Base-by-base conservation (phyloP, 2,113 vertebrate genomes). In the Ascaphus truei region DNA sequence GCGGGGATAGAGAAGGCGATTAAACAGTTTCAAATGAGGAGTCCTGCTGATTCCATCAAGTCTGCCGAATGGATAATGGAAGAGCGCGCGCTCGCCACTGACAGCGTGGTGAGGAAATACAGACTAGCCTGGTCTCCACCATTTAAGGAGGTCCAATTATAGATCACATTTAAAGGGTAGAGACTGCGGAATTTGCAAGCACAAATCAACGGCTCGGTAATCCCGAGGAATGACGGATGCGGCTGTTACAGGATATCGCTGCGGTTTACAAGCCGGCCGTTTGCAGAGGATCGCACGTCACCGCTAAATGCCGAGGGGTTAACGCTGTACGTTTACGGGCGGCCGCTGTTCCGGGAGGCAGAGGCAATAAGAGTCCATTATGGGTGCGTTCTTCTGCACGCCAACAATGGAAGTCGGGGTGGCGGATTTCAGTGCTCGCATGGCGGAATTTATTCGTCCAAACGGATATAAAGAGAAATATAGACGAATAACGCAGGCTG, bases 51-150 rank as follows among this genome's bases (percentile, higher is more conserved):
- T 96, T 92, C 96, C 93, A 95, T 95, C 94, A 96, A 96, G 93
- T 96, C 93, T 94, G 90, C 92, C 92, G 94, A 96, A 98, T 98
- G 91, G 84, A 87, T 98, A 97, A 98, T 96, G 91, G 93, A 94
- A 96, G 92, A 91, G 91, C 88, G 88, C 88, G 88, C 84, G 90
- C 90, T 93, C n/a, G 93, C 92, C 91, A 92, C 89, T 87, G 90
- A 91, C 80, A 84, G 80, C 81, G 85, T 77, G 69, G 73, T 84
- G 83, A 89, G 89, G 80, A 93, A 93, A 90, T 91, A 91, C 91
- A 92, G 86, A 92, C 89, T 87, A 81, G 56, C 89, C 93, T 90
- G 92, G 90, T 92, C 91, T 90, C 88, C 93, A 94, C 94, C 94
- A 93, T 94, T 97, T 95, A 95, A 91, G 89, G 86, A 86, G 88